phyloP scores from a whole-genome alignment of 2,797 vertebrate species.

The Gambelia wislizenii region DNA sequence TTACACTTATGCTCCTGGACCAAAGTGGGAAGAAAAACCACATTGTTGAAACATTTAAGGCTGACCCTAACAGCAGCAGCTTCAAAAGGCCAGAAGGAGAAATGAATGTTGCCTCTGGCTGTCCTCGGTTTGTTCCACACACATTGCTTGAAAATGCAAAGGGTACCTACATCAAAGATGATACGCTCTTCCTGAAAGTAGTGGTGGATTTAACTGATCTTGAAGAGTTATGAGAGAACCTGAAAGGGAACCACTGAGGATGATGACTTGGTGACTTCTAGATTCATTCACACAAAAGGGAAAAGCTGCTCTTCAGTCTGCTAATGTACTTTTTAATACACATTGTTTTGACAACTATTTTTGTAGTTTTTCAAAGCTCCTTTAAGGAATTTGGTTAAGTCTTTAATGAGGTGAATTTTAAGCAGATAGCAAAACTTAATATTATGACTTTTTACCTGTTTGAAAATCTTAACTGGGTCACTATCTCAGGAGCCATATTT shows the following conservation, averaged over 20 bases:
- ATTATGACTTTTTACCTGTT: background rate
- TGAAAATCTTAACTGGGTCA: background rate
- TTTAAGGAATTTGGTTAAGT: constrained; percentile 37
- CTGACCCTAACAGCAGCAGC: constrained; percentile 86
- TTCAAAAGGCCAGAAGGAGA: constrained; percentile 85
- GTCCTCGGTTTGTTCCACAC: constrained; percentile 86
- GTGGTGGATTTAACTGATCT: constrained; percentile 89
- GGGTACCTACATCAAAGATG: constrained; percentile 85
- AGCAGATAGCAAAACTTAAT: background rate
- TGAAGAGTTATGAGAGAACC: constrained; percentile 81
- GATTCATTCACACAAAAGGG: constrained; percentile 30
- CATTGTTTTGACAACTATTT: constrained; percentile 22
- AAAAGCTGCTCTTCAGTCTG: constrained; percentile 31
- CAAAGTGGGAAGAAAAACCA: constrained; percentile 89
- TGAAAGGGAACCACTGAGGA: background rate
- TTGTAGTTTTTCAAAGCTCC: constrained; percentile 35
- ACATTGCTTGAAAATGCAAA: constrained; percentile 79
- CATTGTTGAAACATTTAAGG: constrained; percentile 84
- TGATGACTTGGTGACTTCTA: constrained; percentile 34
- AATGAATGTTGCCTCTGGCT: constrained; percentile 89
- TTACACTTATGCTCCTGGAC: constrained; percentile 89
- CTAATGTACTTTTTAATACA: constrained; percentile 15
- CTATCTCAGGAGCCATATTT: constrained; percentile 10
- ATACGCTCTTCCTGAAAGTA: constrained; percentile 90
- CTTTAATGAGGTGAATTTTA: constrained; percentile 8